Conservation (phyloP, 2,113 vertebrate genomes). For the Chamaetylas fuelleborni region DNA sequence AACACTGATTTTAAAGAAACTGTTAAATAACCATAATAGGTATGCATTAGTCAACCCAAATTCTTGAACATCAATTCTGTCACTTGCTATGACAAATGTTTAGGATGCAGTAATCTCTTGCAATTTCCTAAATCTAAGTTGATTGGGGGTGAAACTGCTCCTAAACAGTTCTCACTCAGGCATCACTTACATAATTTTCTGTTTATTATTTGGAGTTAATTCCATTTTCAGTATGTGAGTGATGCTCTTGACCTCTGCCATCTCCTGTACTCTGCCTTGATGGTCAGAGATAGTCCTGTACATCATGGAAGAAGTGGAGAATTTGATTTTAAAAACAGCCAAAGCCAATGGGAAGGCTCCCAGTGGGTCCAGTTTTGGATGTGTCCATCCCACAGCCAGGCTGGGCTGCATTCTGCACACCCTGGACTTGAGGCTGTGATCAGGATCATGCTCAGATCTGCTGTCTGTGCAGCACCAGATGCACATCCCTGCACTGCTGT, state of each 20-base stretch:
- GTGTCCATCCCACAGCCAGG: background rate
- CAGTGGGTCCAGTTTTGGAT: background rate
- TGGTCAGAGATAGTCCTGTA: background rate
- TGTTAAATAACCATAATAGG: background rate
- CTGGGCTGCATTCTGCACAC: background rate
- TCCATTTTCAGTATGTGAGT: rapidly evolving
- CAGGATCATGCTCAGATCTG: background rate
- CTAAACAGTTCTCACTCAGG: background rate
- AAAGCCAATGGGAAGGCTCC: background rate
- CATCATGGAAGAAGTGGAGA: background rate
- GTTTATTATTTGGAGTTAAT: background rate
- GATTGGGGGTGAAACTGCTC: background rate
- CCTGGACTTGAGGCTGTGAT: rapidly evolving
- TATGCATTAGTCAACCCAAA: background rate
- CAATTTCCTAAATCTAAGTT: background rate
- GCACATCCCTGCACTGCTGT: background rate
- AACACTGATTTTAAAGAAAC: background rate
- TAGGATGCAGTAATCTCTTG: background rate
- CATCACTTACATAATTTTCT: rapidly evolving
- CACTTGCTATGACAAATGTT: background rate
- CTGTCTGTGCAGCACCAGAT: background rate
- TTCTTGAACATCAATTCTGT: background rate
- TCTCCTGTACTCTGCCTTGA: background rate
- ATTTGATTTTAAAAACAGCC: background rate
- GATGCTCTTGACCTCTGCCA: background rate